Base-by-base conservation (phyloP, 2,888 invertebrate species). In the Pandemis corylana region DNA sequence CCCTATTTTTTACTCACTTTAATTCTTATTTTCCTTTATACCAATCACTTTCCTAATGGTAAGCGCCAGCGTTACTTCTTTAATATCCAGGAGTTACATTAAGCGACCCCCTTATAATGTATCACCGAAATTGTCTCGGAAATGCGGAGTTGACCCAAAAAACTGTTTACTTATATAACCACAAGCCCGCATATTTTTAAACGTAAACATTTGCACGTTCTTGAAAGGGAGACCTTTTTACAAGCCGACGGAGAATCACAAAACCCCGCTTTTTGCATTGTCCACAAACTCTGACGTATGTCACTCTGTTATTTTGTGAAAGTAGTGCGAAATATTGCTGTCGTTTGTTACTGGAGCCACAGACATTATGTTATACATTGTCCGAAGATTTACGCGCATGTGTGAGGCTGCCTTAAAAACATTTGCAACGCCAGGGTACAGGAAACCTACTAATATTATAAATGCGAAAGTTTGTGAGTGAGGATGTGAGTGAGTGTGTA, bases 171-270 rank as follows among this genome's bases (percentile, higher is more conserved):
- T 65, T 59, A 42, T 64, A 69, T 73, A 68, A 62, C 68, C 61
- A 41, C 66, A 20, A 65, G 42, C 63, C 53, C 62, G 70, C 61
- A 70, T 74, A 59, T 62, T 75, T 73, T 67, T 51, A 53, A 69
- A 53, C 36, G 74, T 71, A 75, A 75, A 75, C 70, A 67, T 70
- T 70, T 66, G 42, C 70, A 46, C 44, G 44, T 53, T 44, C 62
- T 62, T 68, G 44, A 72, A 72, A 70, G 59, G 59, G 44, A 66
- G 53, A 59, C 69, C 70, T 75, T 75, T 70, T 73, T 71, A 67
- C 66, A 46, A 71, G 41, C 67, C 70, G 70, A 15, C 53, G 75
- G 67, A 75, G 75, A 53, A 56, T 36, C 66, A 75, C 75, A 75
- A 75, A 75, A 75, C 49, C 10, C 61, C 61, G 42, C 46, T 51